phyloP scores from a whole-genome alignment of 2,797 vertebrate genomes.

The Oreochromis grahami region DNA sequence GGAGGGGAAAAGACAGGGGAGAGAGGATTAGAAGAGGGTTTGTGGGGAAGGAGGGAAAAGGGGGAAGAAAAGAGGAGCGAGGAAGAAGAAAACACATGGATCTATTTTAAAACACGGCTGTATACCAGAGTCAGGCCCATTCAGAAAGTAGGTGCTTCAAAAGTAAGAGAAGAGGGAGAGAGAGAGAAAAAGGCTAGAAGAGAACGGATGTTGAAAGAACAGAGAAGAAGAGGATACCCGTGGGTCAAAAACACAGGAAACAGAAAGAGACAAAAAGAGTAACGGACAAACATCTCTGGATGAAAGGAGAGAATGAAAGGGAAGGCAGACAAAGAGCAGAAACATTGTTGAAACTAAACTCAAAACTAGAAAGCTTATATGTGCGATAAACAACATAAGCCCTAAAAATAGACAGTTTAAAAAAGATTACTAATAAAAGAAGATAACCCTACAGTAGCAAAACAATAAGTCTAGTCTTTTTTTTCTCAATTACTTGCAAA shows the following conservation, averaged over 20 bases:
- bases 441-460: background rate
- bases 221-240: conserved; percentile 43
- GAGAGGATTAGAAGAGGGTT: conserved; percentile 63
- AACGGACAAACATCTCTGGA: conserved; percentile 63
- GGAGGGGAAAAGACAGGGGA: conserved; percentile 51
- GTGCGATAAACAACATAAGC: conserved; percentile 15
- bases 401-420: background rate
- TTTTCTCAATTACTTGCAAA: background rate
- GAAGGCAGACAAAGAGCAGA: conserved; percentile 67
- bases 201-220: conserved; percentile 50
- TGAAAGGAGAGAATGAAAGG: conserved; percentile 67
- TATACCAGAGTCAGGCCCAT: conserved; percentile 72
- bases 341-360: conserved; percentile 51
- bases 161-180: conserved; percentile 26
- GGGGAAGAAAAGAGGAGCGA: conserved; percentile 62
- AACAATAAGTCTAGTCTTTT: background rate
- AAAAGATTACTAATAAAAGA: background rate
- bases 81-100: conserved; percentile 76
- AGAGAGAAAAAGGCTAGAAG: background rate
- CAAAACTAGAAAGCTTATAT: conserved; percentile 11
- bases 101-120: conserved; percentile 76
- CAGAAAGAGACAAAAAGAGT: conserved; percentile 59
- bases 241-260: conserved; percentile 61
- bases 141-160: conserved; percentile 63
- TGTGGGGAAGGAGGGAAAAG: conserved; percentile 44